Evolutionary conservation across 2,113 vertebrate genomes (phyloP).

Genomic region (Drymodes brunneopygia): DNA sequence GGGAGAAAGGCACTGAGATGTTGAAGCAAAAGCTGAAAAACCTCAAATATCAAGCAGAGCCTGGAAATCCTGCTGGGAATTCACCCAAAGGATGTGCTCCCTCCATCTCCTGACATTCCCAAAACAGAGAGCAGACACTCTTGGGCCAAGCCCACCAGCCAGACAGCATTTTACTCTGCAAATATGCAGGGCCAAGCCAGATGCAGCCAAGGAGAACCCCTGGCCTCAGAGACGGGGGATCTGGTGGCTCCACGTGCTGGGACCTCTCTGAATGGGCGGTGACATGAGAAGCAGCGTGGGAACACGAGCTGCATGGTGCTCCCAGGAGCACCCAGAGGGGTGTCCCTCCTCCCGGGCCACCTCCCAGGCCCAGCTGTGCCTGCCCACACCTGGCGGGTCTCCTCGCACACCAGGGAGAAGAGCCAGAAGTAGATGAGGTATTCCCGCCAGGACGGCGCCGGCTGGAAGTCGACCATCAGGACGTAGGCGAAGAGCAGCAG

Average conservation of each 20-base stretch:
- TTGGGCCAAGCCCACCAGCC: not conserved
- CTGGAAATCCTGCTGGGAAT: not conserved
- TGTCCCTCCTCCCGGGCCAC: not conserved
- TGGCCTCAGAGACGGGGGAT: accelerated
- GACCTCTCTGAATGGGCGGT: not conserved
- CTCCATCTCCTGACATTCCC: not conserved
- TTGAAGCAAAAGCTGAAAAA: not conserved
- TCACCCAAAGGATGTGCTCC: not conserved
- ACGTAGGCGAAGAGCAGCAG: conserved; percentile 89
- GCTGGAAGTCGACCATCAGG: conserved; percentile 92
- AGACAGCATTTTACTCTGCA: not conserved
- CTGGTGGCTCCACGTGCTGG: not conserved
- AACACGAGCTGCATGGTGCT: accelerated
- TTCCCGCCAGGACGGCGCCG: conserved; percentile 77
- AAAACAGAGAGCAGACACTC: not conserved
- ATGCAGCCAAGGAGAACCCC: not conserved
- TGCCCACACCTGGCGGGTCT: conserved; percentile 84
- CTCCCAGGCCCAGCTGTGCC: not conserved
- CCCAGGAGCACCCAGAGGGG: not conserved
- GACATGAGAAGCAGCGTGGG: not conserved
- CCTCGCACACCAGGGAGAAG: conserved; percentile 87
- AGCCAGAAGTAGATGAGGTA: conserved; percentile 89
- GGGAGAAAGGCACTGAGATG: not conserved
- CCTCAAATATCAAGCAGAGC: not conserved
- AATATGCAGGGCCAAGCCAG: not conserved